These are phyloP conservation scores for Mylabris sibirica DNA, from an alignment of 2,888 invertebrate genomes.

Conservation along the genomic window DNA sequence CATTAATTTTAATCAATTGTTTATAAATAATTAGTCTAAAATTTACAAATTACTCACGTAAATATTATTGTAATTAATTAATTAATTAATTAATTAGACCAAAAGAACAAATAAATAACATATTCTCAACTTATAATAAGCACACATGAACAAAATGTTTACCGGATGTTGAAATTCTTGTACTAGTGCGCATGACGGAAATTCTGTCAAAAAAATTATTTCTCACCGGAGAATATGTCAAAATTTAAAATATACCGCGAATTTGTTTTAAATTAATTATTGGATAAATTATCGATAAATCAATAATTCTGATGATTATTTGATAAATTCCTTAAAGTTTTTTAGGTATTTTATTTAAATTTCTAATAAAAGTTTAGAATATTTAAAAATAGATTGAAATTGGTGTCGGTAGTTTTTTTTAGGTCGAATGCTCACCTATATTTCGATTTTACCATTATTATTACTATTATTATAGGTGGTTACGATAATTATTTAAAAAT, in stretches of 20 bases:
- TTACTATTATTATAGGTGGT: too few species aligned
- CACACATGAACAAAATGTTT: conserved; percentile 45
- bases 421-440: not conserved
- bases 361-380: too few species aligned
- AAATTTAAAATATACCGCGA: not conserved
- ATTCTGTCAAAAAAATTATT: not conserved
- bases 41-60: not conserved
- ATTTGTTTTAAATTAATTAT: not conserved
- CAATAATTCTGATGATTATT: too few species aligned
- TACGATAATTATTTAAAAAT: not conserved
- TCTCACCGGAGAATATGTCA: not conserved
- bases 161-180: conserved; percentile 42
- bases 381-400: not conserved
- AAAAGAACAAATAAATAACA: not conserved
- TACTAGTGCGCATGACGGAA: conserved; percentile 40
- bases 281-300: too few species aligned
- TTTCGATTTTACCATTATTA: too few species aligned
- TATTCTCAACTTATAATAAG: conserved; percentile 39
- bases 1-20: not conserved
- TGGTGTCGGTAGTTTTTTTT: not conserved
- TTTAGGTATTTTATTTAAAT: too few species aligned
- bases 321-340: too few species aligned
- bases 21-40: not conserved
- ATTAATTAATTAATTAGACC: not conserved
- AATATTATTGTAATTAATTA: not conserved